These are phyloP conservation scores for Melipona quadrifasciata DNA, from an alignment of 1,140 invertebrate genomes.

Conservation along the genomic window DNA sequence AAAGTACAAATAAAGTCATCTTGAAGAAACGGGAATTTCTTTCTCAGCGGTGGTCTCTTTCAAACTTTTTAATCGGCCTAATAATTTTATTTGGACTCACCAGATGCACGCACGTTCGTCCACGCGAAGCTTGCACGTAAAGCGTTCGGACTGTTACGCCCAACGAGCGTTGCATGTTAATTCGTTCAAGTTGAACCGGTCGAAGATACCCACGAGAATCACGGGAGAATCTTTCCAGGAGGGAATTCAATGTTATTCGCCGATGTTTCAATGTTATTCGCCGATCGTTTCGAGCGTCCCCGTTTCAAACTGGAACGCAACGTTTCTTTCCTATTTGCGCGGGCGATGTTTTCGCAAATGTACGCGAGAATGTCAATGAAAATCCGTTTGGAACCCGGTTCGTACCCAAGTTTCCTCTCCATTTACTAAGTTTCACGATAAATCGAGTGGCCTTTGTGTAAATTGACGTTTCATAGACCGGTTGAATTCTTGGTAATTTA, in stretches of 20 bases:
- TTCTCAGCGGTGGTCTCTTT: not conserved
- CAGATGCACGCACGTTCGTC: not conserved
- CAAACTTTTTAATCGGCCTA: not conserved
- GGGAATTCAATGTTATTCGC: slow-evolving; percentile 16
- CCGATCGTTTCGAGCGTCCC: no score
- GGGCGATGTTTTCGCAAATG: not conserved
- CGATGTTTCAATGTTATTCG: not conserved
- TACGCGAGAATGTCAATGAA: not conserved
- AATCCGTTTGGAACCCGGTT: not conserved
- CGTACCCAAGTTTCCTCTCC: not conserved
- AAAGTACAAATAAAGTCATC: no score
- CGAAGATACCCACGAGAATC: not conserved
- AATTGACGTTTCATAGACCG: not conserved
- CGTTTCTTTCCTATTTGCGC: not conserved
- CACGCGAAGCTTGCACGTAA: slow-evolving; percentile 2
- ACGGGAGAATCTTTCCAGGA: not conserved
- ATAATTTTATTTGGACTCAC: slow-evolving; percentile 25
- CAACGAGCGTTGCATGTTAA: slow-evolving; percentile 43
- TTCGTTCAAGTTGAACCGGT: slow-evolving; percentile 9
- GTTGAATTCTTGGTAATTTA: not conserved
- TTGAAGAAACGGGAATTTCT: no score
- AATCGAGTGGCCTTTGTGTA: not conserved
- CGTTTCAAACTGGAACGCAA: not conserved
- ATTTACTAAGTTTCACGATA: not conserved
- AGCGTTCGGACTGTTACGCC: slow-evolving; percentile 9